Conservation (phyloP, 2,113 vertebrate species). For the Taxidea taxus region DNA sequence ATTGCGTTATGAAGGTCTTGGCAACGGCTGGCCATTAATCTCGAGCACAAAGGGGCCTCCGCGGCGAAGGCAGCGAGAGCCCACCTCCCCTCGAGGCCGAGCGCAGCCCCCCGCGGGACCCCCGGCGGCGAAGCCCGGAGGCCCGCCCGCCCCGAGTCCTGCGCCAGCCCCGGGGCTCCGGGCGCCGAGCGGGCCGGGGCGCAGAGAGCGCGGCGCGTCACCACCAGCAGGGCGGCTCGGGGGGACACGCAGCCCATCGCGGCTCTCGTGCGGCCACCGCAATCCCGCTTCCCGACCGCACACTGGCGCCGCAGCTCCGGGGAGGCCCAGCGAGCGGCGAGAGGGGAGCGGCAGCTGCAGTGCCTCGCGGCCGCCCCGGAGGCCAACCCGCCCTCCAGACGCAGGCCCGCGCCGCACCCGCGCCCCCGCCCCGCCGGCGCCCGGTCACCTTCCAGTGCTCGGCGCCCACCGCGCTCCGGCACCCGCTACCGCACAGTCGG, state of each 20-base stretch:
- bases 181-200: too few relatives aligned
- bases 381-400: not conserved
- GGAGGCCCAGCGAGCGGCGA: too few relatives aligned
- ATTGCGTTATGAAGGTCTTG: conserved; percentile 59
- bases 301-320: too few relatives aligned
- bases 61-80: conserved; percentile 69
- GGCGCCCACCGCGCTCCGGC: not conserved
- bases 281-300: not conserved
- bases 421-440: not conserved
- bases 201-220: too few relatives aligned
- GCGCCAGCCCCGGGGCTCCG: not conserved
- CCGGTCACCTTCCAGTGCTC: not conserved
- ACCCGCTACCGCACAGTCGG: not conserved
- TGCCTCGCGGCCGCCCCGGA: too few relatives aligned
- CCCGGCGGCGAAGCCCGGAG: not conserved
- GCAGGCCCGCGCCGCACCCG: not conserved
- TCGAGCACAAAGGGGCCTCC: conserved; percentile 81
- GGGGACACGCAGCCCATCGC: too few relatives aligned
- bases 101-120: not conserved
- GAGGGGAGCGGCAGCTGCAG: not conserved
- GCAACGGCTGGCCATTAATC: conserved; percentile 72
- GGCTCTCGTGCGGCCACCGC: too few relatives aligned
- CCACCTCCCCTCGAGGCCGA: conserved; percentile 28
- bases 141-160: too few relatives aligned
- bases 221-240: too few relatives aligned